Evolutionary conservation across 2,888 invertebrate genomes (phyloP).

Genomic region (Polietes domitor): DNA sequence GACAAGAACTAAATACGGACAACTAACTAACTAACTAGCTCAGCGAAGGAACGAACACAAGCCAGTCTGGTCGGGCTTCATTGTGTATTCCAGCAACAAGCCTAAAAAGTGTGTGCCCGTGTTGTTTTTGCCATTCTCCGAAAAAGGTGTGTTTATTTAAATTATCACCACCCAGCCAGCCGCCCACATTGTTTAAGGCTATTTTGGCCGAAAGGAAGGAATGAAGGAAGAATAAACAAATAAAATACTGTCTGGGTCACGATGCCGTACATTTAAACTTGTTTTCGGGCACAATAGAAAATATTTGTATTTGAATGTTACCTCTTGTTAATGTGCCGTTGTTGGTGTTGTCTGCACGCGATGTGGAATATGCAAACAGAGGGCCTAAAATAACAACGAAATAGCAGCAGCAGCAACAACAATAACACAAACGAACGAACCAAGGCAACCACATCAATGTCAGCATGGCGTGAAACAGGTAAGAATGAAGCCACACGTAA

Average conservation of each 20-base stretch:
- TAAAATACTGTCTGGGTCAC: not conserved
- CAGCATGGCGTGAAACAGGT: not conserved
- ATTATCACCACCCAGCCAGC: not conserved
- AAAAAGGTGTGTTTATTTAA: not conserved
- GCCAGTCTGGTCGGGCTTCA: not conserved
- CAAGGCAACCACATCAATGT: not conserved
- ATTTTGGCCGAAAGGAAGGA: not conserved
- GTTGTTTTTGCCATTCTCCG: not conserved
- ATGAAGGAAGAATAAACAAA: not conserved
- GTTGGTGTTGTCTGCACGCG: not conserved
- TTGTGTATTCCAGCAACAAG: not conserved
- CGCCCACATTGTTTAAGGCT: not conserved
- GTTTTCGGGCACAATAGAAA: not conserved
- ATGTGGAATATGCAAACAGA: not conserved
- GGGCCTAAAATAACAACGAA: not conserved
- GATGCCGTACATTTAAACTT: not conserved
- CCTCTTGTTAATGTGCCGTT: not conserved
- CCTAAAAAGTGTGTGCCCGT: not conserved
- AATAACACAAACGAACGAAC: not conserved
- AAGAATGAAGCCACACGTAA: not conserved
- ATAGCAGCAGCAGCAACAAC: not conserved
- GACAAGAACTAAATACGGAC: not conserved
- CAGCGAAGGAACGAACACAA: no score
- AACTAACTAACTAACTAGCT: no score
- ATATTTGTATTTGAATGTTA: not conserved